Conservation (phyloP, 30 jellyfish, hydroid and myxozoan species). For the Phacellophora camtschatica region DNA sequence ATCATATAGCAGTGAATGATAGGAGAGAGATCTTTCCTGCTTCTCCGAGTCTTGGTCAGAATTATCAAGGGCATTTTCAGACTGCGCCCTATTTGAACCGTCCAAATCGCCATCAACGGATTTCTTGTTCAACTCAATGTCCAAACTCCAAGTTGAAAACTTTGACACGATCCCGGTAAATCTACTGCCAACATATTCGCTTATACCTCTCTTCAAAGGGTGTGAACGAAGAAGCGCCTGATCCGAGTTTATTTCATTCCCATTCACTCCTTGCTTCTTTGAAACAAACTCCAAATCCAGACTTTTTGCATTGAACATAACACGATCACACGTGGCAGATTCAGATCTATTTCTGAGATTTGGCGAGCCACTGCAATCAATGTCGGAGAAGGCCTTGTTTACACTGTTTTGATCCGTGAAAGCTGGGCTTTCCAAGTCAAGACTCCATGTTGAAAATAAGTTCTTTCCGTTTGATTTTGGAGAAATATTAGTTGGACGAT, state of each 20-base stretch:
- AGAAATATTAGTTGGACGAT: not conserved
- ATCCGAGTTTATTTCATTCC: not conserved
- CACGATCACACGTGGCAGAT: slow-evolving; percentile 5
- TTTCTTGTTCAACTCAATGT: slow-evolving; percentile 38
- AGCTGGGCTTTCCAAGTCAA: slow-evolving; percentile 16
- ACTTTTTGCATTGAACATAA: slow-evolving; percentile 54
- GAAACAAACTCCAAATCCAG: slow-evolving; percentile 45
- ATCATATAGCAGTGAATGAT: slow-evolving; percentile 87
- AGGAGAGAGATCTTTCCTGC: slow-evolving; percentile 60
- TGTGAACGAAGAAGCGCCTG: not conserved
- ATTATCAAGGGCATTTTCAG: slow-evolving; percentile 32
- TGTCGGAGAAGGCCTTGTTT: slow-evolving; percentile 45
- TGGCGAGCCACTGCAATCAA: slow-evolving; percentile 54
- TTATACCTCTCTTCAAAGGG: slow-evolving; percentile 30
- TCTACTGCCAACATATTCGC: slow-evolving; percentile 52
- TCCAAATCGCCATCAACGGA: slow-evolving; percentile 37
- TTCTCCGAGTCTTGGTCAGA: not conserved
- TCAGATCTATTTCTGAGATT: not conserved
- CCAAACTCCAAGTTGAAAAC: slow-evolving; percentile 71
- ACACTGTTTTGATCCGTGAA: slow-evolving; percentile 11
- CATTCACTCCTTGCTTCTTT: not conserved
- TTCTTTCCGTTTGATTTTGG: not conserved
- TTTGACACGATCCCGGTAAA: slow-evolving; percentile 61
- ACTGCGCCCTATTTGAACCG: slow-evolving; percentile 41
- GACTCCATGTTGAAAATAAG: slow-evolving; percentile 58